A percentile compares a stretch with the other conserved stretches of the same genome.
phyloP scores from a whole-genome alignment of 1,140 invertebrate species.

The Catajapyx aquilonaris region DNA sequence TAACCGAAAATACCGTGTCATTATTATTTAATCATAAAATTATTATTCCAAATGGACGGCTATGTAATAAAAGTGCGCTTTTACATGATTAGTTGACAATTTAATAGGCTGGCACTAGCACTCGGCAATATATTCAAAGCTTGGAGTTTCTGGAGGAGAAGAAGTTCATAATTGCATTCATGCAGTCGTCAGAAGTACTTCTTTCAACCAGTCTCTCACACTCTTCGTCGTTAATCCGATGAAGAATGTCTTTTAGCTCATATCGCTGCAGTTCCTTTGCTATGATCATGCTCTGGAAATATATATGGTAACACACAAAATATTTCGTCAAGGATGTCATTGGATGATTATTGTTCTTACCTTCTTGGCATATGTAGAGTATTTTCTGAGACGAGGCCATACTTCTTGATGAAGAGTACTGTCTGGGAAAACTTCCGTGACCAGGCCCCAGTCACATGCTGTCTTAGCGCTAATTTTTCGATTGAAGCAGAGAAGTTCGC shows the following conservation, averaged over 20 bases:
- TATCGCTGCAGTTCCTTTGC: constrained; percentile 30
- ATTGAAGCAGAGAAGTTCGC: constrained; percentile 58
- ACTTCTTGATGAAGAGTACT: constrained; percentile 32
- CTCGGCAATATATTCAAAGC: too few species aligned
- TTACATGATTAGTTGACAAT: too few species aligned
- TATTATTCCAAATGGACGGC: too few species aligned
- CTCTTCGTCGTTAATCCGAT: constrained; percentile 30
- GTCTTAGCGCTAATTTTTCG: constrained; percentile 52
- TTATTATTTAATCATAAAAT: too few species aligned
- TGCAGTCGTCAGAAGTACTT: constrained; percentile 36
- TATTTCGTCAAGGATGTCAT: not conserved
- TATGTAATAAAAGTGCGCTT: too few species aligned
- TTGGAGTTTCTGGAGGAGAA: too few species aligned
- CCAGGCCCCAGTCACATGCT: constrained; percentile 44
- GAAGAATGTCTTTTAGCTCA: constrained; percentile 22
- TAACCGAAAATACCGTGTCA: too few species aligned
- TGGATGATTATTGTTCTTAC: too few species aligned
- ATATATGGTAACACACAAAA: constrained; percentile 7
- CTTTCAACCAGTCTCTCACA: constrained; percentile 29
- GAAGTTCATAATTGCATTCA: constrained; percentile 29
- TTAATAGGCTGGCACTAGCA: too few species aligned
- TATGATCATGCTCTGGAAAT: constrained; percentile 26
- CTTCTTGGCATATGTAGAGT: constrained; percentile 23
- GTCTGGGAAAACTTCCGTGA: constrained; percentile 41
- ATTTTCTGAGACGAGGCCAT: constrained; percentile 27